Percentiles rank a stretch among this genome's conserved stretches.
These are phyloP conservation scores for Ageneiosus marmoratus DNA, from an alignment of 2,113 vertebrate species.

Conservation along the genomic window DNA sequence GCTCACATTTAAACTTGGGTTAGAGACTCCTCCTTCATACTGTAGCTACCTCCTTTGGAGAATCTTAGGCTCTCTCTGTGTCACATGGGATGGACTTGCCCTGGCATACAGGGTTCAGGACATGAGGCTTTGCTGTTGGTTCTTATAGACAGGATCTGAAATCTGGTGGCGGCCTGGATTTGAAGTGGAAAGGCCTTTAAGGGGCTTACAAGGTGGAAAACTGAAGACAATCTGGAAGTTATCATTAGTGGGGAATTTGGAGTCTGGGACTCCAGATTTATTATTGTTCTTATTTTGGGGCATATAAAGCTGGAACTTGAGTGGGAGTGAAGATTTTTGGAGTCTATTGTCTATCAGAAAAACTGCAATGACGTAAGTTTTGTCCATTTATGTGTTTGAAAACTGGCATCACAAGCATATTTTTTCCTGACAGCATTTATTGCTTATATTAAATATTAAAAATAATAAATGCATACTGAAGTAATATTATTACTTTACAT, in stretches of 20 bases:
- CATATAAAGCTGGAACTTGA: not conserved
- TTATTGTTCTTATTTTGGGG: not conserved
- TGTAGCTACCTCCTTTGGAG: constrained; percentile 20
- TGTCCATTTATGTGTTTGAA: not conserved
- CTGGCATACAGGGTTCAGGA: not conserved
- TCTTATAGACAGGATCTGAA: not conserved
- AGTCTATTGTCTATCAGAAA: too few relatives aligned
- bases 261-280: not conserved
- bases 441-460: not conserved
- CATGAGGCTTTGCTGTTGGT: not conserved
- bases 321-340: not conserved
- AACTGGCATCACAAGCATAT: not conserved
- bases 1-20: constrained; percentile 54
- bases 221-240: constrained; percentile 9
- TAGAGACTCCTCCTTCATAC: constrained; percentile 59
- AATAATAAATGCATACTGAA: too few relatives aligned
- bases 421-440: not conserved
- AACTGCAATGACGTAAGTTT: constrained; percentile 36
- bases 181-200: not conserved
- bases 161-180: not conserved
- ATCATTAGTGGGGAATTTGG: constrained; percentile 1
- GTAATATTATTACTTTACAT: not conserved
- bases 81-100: constrained; percentile 8
- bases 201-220: not conserved
- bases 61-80: constrained; percentile 6